These are phyloP conservation scores for Poeciliopsis occidentalis DNA, from an alignment of 2,113 vertebrate genomes.

Conservation along the genomic window DNA sequence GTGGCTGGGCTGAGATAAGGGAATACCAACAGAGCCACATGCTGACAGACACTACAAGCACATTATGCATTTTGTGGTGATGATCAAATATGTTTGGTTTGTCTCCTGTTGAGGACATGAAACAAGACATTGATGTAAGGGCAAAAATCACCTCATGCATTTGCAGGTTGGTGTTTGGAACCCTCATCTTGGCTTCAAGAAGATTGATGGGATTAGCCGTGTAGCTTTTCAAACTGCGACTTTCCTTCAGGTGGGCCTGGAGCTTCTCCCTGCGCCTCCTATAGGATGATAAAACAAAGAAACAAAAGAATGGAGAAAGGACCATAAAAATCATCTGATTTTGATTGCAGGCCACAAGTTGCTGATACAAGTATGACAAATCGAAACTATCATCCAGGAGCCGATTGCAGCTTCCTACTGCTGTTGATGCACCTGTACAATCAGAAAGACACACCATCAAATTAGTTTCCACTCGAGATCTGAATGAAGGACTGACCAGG, in stretches of 20 bases:
- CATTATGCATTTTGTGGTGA: constrained; percentile 5
- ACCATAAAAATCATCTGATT: no score
- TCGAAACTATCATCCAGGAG: no score
- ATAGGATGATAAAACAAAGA: neutral
- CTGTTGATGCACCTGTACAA: no score
- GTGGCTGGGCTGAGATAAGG: constrained; percentile 30
- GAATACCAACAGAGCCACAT: constrained; percentile 1
- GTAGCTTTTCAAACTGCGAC: constrained; percentile 89
- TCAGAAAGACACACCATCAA: no score
- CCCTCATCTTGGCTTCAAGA: constrained; percentile 81
- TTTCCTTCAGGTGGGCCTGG: constrained; percentile 93
- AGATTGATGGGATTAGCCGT: constrained; percentile 81
- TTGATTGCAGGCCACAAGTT: no score
- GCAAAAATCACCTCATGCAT: constrained; percentile 86
- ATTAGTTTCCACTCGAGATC: no score
- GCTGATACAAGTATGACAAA: no score
- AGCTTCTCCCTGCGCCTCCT: constrained; percentile 94
- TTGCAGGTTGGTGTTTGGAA: constrained; percentile 83
- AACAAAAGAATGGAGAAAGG: neutral
- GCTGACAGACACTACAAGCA: neutral
- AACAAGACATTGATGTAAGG: neutral
- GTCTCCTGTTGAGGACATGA: neutral
- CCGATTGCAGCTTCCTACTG: no score
- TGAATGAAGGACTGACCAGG: no score
- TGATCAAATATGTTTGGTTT: neutral